Conservation (phyloP, 1,140 invertebrate genomes). For the Drosophila subpulchrella region DNA sequence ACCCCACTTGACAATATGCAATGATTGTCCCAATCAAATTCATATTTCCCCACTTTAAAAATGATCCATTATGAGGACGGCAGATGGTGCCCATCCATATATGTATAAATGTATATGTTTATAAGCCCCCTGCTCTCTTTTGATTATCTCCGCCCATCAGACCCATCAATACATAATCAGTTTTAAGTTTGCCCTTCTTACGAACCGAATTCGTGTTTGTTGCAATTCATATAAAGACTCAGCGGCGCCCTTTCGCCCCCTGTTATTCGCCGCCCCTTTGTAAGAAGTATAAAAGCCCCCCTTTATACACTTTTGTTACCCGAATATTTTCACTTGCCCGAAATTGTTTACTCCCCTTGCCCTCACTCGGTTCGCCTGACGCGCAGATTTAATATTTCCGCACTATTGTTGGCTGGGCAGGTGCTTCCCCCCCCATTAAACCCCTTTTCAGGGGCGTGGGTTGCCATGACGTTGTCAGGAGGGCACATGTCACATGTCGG, state of each 20-base stretch:
- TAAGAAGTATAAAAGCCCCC: too few relatives aligned
- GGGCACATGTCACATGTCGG: conserved; percentile 55
- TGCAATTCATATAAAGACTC: conserved; percentile 41
- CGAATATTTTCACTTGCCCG: conserved; percentile 20
- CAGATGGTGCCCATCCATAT: conserved; percentile 5
- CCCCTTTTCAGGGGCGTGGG: neutral
- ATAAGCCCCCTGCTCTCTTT: neutral
- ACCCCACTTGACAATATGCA: neutral
- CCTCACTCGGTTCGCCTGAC: conserved; percentile 11
- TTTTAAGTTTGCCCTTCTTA: conserved; percentile 37
- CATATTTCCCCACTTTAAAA: conserved; percentile 25
- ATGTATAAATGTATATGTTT: neutral
- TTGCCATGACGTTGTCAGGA: conserved; percentile 44
- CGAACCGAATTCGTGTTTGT: conserved; percentile 33
- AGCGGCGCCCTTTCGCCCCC: conserved; percentile 11
- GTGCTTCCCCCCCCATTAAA: neutral
- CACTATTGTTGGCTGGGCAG: conserved; percentile 42
- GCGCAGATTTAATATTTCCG: conserved; percentile 64
- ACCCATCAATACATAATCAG: conserved; percentile 27
- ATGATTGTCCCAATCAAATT: conserved; percentile 30
- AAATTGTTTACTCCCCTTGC: conserved; percentile 18
- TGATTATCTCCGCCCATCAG: conserved; percentile 2
- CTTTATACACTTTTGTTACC: conserved; percentile 4
- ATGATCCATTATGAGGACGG: conserved; percentile 7
- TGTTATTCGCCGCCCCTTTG: neutral